phyloP scores from a whole-genome alignment of 2,797 vertebrate species.

The Sphaeramia orbicularis region DNA sequence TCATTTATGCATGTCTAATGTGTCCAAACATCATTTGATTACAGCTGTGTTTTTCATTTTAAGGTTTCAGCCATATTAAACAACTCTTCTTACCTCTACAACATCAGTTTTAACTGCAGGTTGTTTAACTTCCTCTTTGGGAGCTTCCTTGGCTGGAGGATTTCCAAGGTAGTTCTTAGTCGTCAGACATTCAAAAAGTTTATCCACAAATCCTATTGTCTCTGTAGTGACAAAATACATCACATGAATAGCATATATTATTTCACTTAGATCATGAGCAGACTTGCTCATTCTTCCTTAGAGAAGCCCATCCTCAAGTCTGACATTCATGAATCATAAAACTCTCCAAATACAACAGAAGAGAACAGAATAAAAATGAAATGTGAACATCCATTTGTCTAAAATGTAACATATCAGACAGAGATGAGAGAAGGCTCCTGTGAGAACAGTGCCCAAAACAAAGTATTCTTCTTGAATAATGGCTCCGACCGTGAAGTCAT shows the following conservation, averaged over 20 bases:
- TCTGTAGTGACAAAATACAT: conserved; percentile 82
- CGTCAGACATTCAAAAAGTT: conserved; percentile 96
- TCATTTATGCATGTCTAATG: too few species aligned
- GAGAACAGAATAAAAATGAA: background rate
- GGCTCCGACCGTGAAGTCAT: too few species aligned
- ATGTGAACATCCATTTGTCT: background rate
- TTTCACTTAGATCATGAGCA: background rate
- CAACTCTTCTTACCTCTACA: conserved; percentile 83
- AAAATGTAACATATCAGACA: background rate
- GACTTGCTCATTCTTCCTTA: background rate
- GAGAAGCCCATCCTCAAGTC: background rate
- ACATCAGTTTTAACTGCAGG: conserved; percentile 87
- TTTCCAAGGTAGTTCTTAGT: conserved; percentile 93
- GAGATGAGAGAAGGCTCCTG: background rate
- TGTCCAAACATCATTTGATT: background rate
- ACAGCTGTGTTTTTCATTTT: background rate
- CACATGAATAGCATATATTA: background rate
- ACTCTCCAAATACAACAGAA: background rate
- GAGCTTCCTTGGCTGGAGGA: conserved; percentile 87
- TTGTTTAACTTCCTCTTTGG: conserved; percentile 90
- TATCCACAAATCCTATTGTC: conserved; percentile 97
- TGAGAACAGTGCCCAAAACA: background rate
- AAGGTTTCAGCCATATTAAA: background rate
- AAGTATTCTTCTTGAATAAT: too few species aligned
- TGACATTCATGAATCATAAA: conserved; percentile 5